These are phyloP conservation scores for Noctuana brunneofusca DNA, from an alignment of 2,888 invertebrate genomes.

Conservation along the genomic window DNA sequence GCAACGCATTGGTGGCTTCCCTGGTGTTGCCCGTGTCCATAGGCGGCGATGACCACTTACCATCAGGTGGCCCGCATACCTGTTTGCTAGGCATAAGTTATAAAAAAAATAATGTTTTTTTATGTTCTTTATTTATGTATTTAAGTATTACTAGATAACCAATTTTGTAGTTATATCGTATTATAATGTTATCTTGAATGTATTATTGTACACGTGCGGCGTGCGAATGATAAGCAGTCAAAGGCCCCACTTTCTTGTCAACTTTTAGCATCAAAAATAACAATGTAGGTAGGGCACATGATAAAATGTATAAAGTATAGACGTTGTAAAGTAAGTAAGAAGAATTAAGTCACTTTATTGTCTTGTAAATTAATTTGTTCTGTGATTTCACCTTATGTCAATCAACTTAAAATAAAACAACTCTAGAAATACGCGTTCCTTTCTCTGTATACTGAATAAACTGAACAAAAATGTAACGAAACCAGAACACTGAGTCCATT, in stretches of 20 bases:
- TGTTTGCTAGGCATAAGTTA: no score
- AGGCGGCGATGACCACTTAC: no score
- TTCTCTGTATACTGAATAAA: background rate
- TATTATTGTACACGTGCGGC: constrained; percentile 18
- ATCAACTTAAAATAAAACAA: no score
- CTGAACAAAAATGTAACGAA: background rate
- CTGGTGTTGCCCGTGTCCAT: no score
- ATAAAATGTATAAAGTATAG: background rate
- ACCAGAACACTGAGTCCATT: background rate
- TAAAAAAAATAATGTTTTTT: no score
- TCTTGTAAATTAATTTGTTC: no score
- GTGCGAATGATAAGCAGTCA: constrained; percentile 17
- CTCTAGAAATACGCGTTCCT: no score
- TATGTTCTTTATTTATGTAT: no score
- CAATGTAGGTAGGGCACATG: background rate
- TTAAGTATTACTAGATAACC: background rate
- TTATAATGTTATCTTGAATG: background rate
- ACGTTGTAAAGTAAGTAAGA: background rate
- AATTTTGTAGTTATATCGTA: background rate
- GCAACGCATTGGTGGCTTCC: no score
- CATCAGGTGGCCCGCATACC: no score
- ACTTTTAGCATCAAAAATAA: constrained; percentile 4
- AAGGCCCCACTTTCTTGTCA: constrained; percentile 15
- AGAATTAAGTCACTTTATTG: no score
- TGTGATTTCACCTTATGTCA: no score